Percentiles rank a stretch among this genome's conserved stretches.
Evolutionary conservation across 2,113 vertebrate genomes (phyloP).

Genomic region (Peromyscus polionotus): DNA sequence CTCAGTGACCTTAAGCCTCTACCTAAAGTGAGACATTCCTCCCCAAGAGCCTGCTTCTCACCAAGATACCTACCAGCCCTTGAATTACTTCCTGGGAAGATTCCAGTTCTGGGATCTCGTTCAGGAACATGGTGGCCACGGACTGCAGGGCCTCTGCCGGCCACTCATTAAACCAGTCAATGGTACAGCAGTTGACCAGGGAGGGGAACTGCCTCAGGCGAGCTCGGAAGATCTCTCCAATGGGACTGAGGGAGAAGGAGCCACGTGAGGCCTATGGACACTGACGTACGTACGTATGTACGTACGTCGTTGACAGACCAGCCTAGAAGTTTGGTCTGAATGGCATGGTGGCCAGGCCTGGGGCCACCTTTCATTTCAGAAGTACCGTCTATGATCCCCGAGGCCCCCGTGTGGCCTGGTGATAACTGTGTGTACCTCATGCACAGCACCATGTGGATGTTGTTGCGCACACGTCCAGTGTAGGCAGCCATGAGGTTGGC

Average conservation of each 20-base stretch:
- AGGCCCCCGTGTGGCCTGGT: fast-evolving
- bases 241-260: constrained; percentile 88
- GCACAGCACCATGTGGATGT: constrained; percentile 95
- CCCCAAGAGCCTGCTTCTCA: neutral
- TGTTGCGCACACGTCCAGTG: constrained; percentile 90
- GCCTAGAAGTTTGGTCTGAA: neutral
- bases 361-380: neutral
- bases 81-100: constrained; percentile 70
- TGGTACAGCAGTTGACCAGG: constrained; percentile 95
- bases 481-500: constrained; percentile 94
- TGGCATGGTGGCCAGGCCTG: neutral
- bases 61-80: constrained; percentile 90
- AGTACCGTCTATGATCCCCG: neutral
- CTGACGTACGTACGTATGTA: neutral
- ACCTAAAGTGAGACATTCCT: neutral
- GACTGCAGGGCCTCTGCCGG: constrained; percentile 93
- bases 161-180: constrained; percentile 97
- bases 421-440: constrained; percentile 90
- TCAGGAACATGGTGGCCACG: constrained; percentile 91
- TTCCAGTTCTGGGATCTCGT: constrained; percentile 90
- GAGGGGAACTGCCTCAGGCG: constrained; percentile 95
- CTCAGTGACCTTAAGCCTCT: neutral
- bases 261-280: constrained; percentile 6
- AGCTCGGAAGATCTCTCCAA: constrained; percentile 94
- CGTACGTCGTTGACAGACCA: neutral